Evolutionary conservation across 37 sponge, comb jelly and placozoan species (phyloP).

Genomic region (Halichondria panicea): DNA sequence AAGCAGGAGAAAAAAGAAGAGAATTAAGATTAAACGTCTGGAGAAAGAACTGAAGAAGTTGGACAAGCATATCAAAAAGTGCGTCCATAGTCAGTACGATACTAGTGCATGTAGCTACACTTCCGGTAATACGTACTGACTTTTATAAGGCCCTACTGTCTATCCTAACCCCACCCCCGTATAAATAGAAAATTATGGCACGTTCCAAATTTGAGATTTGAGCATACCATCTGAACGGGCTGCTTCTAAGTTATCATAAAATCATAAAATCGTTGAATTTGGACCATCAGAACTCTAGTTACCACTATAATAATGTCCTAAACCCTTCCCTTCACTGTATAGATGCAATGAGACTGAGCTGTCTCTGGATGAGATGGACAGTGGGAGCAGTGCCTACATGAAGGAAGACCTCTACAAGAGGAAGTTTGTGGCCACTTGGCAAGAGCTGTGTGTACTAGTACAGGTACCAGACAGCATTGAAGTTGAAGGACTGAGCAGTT

Average conservation of each 20-base stretch:
- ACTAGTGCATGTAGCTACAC: neutral
- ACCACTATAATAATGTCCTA: too few species aligned
- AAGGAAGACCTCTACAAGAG: constrained; percentile 65
- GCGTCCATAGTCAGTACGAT: neutral
- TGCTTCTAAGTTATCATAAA: neutral
- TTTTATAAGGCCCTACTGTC: neutral
- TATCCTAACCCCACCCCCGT: neutral
- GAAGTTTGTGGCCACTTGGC: constrained; percentile 59
- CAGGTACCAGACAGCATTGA: constrained; percentile 28
- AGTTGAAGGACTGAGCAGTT: constrained; percentile 1
- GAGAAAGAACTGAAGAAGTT: constrained; percentile 64
- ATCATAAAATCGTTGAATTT: neutral
- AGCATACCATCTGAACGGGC: neutral
- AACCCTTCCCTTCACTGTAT: too few species aligned
- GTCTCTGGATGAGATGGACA: constrained; percentile 70
- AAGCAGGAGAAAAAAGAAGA: constrained; percentile 12
- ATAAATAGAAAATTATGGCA: neutral
- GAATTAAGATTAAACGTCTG: constrained; percentile 25
- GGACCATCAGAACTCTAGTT: neutral
- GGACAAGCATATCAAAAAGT: constrained; percentile 63
- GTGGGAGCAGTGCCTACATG: constrained; percentile 61
- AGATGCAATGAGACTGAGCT: constrained; percentile 60
- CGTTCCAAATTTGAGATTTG: neutral
- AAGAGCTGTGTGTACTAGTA: constrained; percentile 46
- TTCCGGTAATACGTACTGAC: neutral